Base-by-base conservation (phyloP, 2,113 vertebrate genomes). In the Lophochroa leadbeateri region DNA sequence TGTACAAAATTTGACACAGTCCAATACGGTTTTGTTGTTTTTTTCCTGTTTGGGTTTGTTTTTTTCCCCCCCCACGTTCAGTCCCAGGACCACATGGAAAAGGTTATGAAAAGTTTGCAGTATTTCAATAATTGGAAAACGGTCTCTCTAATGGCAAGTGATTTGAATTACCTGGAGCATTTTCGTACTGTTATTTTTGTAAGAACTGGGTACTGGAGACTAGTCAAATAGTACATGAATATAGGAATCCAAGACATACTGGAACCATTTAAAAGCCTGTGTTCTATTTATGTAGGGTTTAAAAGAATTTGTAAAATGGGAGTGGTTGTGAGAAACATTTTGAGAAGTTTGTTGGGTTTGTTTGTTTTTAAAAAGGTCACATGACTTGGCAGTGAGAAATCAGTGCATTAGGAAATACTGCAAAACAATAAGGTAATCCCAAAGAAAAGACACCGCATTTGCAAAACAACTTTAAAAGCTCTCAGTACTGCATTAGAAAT, bases 141-240 rank as follows among this genome's bases (percentile, higher is more conserved):
- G 1, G 33, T 57, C 25, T 77, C 50, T 53, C 25, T 76, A n/a
- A 77, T 18, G 29, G 20, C 60, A 23, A 79, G 29, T 55, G 78
- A 64, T 86, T 76, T 82, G 47, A 94, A 89, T 81, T 92, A 68
- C 76, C 61, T 63, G 61, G 55, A 88, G 21, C 43, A 12, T 41
- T 88, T 50, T 19, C 68, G 27, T 74, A 53, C 44, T 95, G 86
- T 46, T 94, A 63, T 94, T 96, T 97, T 89, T 64, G 23, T 93
- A 91, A 95, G 87, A 93, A 65, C 24, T 81, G 27, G 5, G 4
- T 80, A 82, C 74, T 96, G 96, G 96, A 94, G 96, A 69, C 64
- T 50, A 60, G 31, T 81, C 70, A 89, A 95, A 74, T 82, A 79
- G 33, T 79, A 90, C 2, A 1, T 79, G 72, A 67, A 52, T 64